Percentiles rank a stretch among this genome's conserved stretches.
Conservation (phyloP, 2,113 vertebrate genomes). For the Laticauda colubrina region DNA sequence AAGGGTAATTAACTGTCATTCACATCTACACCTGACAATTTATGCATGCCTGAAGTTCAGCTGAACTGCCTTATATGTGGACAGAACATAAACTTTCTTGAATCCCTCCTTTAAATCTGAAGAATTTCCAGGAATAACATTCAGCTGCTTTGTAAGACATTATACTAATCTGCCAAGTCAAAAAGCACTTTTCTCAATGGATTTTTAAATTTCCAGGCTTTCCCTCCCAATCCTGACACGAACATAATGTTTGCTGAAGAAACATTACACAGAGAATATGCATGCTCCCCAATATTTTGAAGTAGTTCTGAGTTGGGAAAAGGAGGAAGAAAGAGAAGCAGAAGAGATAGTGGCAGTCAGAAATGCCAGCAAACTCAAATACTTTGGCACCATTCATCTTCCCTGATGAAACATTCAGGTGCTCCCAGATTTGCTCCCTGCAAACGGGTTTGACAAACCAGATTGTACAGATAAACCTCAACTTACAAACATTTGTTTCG, state of each 20-base stretch:
- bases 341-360: neutral
- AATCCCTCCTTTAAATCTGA: neutral
- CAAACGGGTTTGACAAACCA: neutral
- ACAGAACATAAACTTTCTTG: neutral
- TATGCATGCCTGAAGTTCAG: neutral
- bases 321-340: neutral
- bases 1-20: neutral
- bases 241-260: neutral
- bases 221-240: neutral
- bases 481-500: neutral
- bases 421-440: neutral
- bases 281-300: neutral
- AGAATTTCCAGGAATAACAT: neutral
- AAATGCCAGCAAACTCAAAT: neutral
- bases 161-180: neutral
- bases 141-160: neutral
- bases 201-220: neutral
- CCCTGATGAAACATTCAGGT: neutral
- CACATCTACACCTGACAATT: neutral
- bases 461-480: neutral
- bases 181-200: neutral
- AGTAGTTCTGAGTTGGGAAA: conserved; percentile 13
- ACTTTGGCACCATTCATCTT: neutral
- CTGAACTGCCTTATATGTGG: neutral
- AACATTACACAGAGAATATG: neutral